Percentiles rank a stretch among this genome's conserved stretches.
Conservation (phyloP, 2,113 vertebrate genomes). For the Colossoma macropomum region DNA sequence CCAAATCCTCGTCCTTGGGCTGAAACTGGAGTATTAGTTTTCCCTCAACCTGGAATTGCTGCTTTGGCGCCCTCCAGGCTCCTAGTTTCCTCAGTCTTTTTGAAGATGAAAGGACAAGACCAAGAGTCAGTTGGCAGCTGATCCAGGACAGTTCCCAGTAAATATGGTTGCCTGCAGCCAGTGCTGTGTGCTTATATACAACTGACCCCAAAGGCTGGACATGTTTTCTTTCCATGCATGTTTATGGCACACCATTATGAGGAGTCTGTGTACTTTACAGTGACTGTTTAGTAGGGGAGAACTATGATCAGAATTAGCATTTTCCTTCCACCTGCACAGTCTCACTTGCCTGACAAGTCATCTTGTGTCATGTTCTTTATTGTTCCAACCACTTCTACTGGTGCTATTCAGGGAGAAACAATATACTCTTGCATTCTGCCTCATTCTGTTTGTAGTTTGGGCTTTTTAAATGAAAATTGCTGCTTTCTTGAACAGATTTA, state of each 20-base stretch:
- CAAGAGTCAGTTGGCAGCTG: conserved; percentile 45
- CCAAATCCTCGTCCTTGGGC: conserved; percentile 45
- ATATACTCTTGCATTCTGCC: neutral
- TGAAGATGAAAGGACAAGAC: conserved; percentile 54
- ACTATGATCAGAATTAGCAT: conserved; percentile 3
- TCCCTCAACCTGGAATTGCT: conserved; percentile 48
- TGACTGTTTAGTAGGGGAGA: neutral
- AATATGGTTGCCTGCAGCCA: conserved; percentile 53
- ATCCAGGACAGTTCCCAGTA: conserved; percentile 49
- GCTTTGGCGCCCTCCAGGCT: conserved; percentile 44
- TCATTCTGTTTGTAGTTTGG: neutral
- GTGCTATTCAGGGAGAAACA: neutral
- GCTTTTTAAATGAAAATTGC: neutral
- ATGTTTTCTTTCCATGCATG: conserved; percentile 24
- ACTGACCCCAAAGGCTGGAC: conserved; percentile 58
- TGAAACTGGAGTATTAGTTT: conserved; percentile 37
- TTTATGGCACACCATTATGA: conserved; percentile 1
- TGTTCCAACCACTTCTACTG: neutral
- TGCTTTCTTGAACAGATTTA: conserved; percentile 6
- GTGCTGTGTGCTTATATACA: conserved; percentile 59
- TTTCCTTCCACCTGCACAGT: neutral
- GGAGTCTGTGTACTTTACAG: neutral
- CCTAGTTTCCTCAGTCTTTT: conserved; percentile 46
- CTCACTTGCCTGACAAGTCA: neutral
- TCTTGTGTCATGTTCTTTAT: neutral